Base-by-base conservation (phyloP, 2,888 invertebrate genomes). In the Rhogogaster chlorosoma region DNA sequence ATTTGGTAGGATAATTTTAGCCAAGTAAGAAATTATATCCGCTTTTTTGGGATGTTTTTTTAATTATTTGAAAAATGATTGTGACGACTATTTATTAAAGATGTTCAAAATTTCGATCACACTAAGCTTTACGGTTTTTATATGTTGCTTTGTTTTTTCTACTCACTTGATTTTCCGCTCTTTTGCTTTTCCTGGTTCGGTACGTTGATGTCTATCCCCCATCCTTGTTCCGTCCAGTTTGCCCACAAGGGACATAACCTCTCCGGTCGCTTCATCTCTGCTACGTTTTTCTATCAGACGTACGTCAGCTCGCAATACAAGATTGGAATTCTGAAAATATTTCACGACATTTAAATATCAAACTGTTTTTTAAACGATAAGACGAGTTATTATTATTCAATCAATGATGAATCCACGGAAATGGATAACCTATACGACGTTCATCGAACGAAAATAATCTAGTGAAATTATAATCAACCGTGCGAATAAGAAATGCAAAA, bases 241-340 rank as follows among this genome's bases (percentile, higher is more conserved):
- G 5, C 99, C 98, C 71, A 98, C 97, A 89, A 99, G 95, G 85
- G 99, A 98, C 94, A 99, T 96, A 88, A 99, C 99, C 94, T 99
- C 99, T 32, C 99, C 99, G 0, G 99, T 99, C 0, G 99, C 99
- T 94, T 99, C 99, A 98, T 99, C 99, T 89, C 99, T 96, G 83
- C 98, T 98, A 86, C 99, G 96, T 88, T 99, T 95, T 93, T 99
- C 99, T 87, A 99, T 99, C 45, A 99, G 95, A 77, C 99, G 96
- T 57, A 99, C 98, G 95, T 99, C 99, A 85, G 99, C 99, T 98
- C 99, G 99, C 90, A 99, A 95, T 78, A 99, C 99, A 94, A 99
- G 97, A 95, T 99, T 99, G 0, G 99, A 99, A 94, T 99, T 99
- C 99, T 99, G 94, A 18, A 95, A 94, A 87, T 86, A 87, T 87